Percentiles rank a stretch among this genome's conserved stretches.
phyloP scores from a whole-genome alignment of 2,888 invertebrate genomes.

The Drosophila trichaetosa region DNA sequence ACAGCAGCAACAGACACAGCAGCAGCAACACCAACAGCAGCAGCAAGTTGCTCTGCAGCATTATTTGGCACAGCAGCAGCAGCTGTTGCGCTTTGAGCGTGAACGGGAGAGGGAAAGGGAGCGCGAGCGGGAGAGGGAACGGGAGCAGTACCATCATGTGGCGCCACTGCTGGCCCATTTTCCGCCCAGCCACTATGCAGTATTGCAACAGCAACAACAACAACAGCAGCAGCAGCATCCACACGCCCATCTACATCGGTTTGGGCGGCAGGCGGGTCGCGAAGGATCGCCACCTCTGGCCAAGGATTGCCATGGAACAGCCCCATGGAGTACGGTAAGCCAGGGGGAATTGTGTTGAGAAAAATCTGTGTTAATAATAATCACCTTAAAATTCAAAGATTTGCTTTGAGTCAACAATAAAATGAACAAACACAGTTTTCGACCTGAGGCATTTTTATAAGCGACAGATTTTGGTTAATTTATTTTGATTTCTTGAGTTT shows the following conservation, averaged over 20 bases:
- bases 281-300: conserved; percentile 45
- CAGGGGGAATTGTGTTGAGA: background rate
- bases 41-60: conserved; percentile 81
- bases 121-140: conserved; percentile 48
- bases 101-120: conserved; percentile 66
- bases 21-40: conserved; percentile 61
- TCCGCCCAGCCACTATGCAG: conserved; percentile 69
- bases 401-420: background rate
- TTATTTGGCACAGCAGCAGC: conserved; percentile 79
- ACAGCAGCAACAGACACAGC: conserved; percentile 80
- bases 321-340: conserved; percentile 51
- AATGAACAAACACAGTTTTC: background rate
- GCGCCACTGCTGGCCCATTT: conserved; percentile 65
- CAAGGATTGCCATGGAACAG: conserved; percentile 44
- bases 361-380: background rate
- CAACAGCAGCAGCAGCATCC: conserved; percentile 62
- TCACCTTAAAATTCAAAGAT: background rate
- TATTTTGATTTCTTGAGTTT: background rate
- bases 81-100: conserved; percentile 77
- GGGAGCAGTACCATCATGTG: conserved; percentile 66
- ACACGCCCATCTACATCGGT: conserved; percentile 57
- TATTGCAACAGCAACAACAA: conserved; percentile 62
- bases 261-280: conserved; percentile 44
- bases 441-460: background rate
- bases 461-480: background rate